Base-by-base conservation (phyloP, 2,797 vertebrate genomes). In the Artibeus jamaicensis region DNA sequence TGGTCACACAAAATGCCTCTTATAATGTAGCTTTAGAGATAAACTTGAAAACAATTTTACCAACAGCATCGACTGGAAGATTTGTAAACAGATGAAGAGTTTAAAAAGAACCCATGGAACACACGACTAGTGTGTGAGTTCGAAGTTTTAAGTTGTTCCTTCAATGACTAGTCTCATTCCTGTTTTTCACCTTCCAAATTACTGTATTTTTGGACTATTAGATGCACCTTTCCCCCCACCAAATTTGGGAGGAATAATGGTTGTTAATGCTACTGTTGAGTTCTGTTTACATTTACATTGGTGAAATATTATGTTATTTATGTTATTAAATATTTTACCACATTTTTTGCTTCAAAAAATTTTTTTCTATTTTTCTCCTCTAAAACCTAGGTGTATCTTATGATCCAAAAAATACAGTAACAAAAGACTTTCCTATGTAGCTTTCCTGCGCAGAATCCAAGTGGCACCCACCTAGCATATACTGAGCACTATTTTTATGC, bases 31-130 rank as follows among this genome's bases (percentile, higher is more conserved):
- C 9, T 1, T 81, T 19, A 11, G 5, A 83, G 32, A 46, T 79
- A 46, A 91, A 39, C 46, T 91, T 59, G 44, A 77, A 92, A 95
- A 78, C 3, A 39, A 19, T 62, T 87, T 44, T 92, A 55, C 22
- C 34, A 44, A 65, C 5, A 21, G n/a, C 29, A 39, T 57, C 2
- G 9, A 68, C 85, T 15, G 6, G 21, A 86, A 83, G 0, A 0
- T 21, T 76, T 11, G 0, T n/a, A 39, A 89, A 59, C 1, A 2
- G 74, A 21, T 5, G 5, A 53, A 77, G 89, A 26, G 39, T 26
- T 70, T 71, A 16, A 81, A 86, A 95, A 46, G 9, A 7, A 4
- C 0, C 74, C 55, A 6, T 81, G 16, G 67, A 29, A 46, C 44
- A 62, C 46, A 78, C 29, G 7, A 77, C n/a, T 19, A 55, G 70